Conservation (phyloP, 2,113 vertebrate species). For the Chionis minor region DNA sequence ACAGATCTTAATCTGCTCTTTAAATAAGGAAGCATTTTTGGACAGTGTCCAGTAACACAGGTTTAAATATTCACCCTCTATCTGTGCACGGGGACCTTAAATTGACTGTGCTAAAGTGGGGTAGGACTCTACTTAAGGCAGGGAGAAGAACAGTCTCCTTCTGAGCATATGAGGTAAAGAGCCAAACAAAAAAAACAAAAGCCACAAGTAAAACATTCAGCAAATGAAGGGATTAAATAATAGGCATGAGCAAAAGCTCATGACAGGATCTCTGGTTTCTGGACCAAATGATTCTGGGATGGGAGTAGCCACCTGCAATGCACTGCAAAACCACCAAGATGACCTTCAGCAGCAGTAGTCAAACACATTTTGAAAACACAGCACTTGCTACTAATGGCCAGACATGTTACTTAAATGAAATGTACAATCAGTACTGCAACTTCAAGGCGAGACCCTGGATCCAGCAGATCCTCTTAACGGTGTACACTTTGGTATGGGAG, state of each 20-base stretch:
- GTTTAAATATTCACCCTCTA: not conserved
- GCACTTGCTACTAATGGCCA: not conserved
- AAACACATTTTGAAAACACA: not conserved
- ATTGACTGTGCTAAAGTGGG: not conserved
- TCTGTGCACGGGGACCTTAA: not conserved
- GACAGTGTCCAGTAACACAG: not conserved
- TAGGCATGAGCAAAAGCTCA: not conserved
- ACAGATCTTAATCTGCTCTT: not conserved
- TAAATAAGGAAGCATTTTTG: not conserved
- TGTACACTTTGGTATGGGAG: not conserved
- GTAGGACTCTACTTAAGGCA: not conserved
- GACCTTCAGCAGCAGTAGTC: not conserved
- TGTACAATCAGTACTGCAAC: not conserved
- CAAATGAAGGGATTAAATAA: not conserved
- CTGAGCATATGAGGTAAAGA: not conserved
- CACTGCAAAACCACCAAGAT: not conserved
- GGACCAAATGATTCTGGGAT: not conserved
- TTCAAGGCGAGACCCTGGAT: not conserved
- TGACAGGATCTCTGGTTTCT: not conserved
- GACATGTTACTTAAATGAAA: not conserved
- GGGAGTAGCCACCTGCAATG: fast-evolving
- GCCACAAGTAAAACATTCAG: not conserved
- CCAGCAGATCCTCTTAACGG: not conserved
- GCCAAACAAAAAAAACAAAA: not conserved
- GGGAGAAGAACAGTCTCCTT: not conserved